phyloP scores from a whole-genome alignment of 2,113 vertebrate species.

The Tamias sibiricus region DNA sequence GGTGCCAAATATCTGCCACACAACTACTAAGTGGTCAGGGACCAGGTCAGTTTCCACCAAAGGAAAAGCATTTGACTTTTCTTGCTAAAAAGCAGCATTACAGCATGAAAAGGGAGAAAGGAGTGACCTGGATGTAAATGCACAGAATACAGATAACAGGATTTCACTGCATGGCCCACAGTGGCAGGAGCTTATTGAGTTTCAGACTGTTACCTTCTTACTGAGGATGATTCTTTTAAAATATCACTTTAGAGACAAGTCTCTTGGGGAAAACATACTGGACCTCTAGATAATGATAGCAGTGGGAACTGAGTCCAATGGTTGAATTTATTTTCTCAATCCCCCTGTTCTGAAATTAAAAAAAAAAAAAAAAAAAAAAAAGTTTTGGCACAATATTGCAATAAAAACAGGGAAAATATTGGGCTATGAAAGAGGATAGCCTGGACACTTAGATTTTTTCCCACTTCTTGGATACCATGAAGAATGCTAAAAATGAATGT shows the following conservation, averaged over 20 bases:
- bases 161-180: background rate
- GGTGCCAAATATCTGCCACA: background rate
- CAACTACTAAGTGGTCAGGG: background rate
- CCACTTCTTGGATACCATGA: background rate
- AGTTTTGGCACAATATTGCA: background rate
- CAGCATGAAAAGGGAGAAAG: background rate
- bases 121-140: background rate
- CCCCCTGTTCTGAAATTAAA: background rate
- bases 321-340: background rate
- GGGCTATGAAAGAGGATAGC: background rate
- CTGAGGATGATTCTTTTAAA: background rate
- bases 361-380: too few species aligned
- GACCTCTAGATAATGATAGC: background rate
- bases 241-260: background rate
- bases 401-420: background rate
- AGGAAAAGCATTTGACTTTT: background rate
- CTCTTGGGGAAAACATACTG: background rate
- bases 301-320: background rate
- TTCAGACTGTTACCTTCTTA: background rate
- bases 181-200: background rate
- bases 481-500: background rate
- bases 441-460: background rate
- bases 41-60: background rate
- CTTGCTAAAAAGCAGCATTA: background rate
- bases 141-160: background rate